Conservation (phyloP, 2,888 invertebrate genomes). For the Cantharis flavilabris region DNA sequence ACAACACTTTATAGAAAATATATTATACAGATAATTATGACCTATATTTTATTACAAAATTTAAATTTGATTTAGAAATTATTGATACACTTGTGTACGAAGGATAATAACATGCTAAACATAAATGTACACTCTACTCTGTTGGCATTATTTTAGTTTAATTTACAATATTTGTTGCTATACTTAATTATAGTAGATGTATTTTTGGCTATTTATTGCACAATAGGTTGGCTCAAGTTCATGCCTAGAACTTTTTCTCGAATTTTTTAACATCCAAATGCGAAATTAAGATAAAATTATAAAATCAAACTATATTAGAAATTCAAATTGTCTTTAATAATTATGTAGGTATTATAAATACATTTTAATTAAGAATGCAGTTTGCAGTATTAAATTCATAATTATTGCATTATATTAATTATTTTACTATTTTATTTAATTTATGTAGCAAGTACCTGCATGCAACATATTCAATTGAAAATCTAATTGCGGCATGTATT, state of each 20-base stretch:
- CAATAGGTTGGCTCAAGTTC: neutral
- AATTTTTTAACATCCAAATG: too few relatives aligned
- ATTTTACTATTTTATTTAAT: neutral
- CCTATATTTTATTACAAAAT: neutral
- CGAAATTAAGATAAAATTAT: neutral
- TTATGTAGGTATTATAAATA: neutral
- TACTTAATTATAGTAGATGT: slow-evolving; percentile 5
- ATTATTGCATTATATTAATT: neutral
- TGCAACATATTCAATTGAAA: neutral
- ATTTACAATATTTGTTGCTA: neutral
- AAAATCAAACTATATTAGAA: neutral
- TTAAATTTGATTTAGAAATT: neutral
- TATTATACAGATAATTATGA: neutral
- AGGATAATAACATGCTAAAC: neutral
- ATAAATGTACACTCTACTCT: slow-evolving; percentile 1
- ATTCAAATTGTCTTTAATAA: neutral
- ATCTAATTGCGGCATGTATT: neutral
- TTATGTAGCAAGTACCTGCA: neutral
- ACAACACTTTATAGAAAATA: neutral
- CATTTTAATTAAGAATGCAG: neutral
- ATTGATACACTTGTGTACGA: neutral
- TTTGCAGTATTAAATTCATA: neutral
- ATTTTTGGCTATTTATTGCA: neutral
- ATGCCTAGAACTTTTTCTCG: neutral
- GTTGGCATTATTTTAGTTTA: neutral